phyloP scores from a whole-genome alignment of 2,113 vertebrate genomes.

The Zosterops hypoxanthus region DNA sequence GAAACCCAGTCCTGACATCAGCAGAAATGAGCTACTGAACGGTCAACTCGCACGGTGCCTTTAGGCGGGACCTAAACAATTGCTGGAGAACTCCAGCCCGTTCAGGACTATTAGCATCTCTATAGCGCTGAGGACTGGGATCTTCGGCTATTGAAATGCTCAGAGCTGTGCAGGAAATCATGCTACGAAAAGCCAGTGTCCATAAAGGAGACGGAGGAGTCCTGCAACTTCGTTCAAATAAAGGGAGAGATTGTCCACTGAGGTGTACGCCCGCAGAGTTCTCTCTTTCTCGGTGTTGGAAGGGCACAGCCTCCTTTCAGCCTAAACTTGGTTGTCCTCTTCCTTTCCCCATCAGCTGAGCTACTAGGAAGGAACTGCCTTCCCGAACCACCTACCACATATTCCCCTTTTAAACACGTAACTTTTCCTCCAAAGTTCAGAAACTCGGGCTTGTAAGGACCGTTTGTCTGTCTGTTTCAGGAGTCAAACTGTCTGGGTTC shows the following conservation, averaged over 20 bases:
- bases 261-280: rapidly evolving
- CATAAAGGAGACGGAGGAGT: background rate
- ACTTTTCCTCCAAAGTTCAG: rapidly evolving
- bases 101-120: background rate
- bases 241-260: background rate
- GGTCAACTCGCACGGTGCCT: background rate
- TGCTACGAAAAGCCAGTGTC: background rate
- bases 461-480: background rate
- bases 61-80: background rate
- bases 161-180: background rate
- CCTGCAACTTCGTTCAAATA: background rate
- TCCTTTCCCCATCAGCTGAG: background rate
- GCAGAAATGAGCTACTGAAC: background rate
- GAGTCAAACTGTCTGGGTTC: background rate
- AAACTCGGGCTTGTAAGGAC: background rate
- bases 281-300: background rate
- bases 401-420: background rate
- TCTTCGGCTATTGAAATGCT: background rate
- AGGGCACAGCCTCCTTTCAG: background rate
- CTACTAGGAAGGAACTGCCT: background rate
- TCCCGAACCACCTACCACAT: no score
- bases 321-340: background rate
- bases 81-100: background rate
- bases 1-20: background rate
- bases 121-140: background rate